Evolutionary conservation across 2,888 invertebrate genomes (phyloP), one percentile per base, ranked within the genome.

Genomic region (Cylloceria caligata): DNA sequence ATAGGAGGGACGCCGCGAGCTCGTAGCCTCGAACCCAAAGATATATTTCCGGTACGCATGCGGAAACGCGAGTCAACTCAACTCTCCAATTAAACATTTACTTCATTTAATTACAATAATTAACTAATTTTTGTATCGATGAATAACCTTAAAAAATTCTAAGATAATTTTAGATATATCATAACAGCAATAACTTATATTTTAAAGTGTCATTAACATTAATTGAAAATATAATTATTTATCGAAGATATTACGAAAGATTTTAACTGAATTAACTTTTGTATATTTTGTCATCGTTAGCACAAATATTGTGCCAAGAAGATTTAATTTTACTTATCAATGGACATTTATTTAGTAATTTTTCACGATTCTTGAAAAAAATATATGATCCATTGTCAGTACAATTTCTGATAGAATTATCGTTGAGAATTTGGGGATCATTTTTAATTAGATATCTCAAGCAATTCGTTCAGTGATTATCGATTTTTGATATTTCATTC

Each of bases 1-100:
- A 34, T 24, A 64, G 69, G 85, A 86, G 55, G 84, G 83, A 72
- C 47, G 62, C 34, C 34, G 55, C 62, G 30, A 42, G 52, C 34
- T 42, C 24, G 13, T 77, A 88, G 80, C 57, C 90, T 90, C 89
- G 83, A 89, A 34, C 57, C 72, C 84, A 84, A 69, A 45, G 45
- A 52, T 55, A 9, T 13, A 71, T 47, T 64, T 62, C 77, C 76
- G 71, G 68, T 30, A 11, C n/a, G 21, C 36, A 27, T 36, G 45
- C 19, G 30, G 27, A 55, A 42, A 47, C 24, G 0, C 9, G 11
- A 78, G 74, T 82, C 81, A 82, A 82, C 9, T 57, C 27, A 57
- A 3, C 5, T 45, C 30, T n/a, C 11, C 19, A 16, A 21, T 13
- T 57, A 7, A 52, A 19, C 24, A 68, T 24, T 55, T 27, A 1